Evolutionary conservation across 2,797 vertebrate genomes (phyloP).

Genomic region (Betta splendens): DNA sequence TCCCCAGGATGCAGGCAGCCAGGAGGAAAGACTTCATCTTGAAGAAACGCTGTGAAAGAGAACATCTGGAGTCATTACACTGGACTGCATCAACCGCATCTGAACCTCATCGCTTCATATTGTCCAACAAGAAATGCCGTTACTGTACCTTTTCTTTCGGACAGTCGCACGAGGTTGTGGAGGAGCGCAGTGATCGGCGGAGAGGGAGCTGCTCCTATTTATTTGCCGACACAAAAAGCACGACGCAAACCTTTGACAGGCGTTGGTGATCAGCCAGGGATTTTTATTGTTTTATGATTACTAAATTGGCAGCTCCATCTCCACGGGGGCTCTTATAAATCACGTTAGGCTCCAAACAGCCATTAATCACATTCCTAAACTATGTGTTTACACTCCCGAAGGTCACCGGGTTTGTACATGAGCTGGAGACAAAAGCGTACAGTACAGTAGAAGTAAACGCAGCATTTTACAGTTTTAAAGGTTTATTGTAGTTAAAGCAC

Average conservation of each 20-base stretch:
- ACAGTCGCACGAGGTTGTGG: slow-evolving; percentile 27
- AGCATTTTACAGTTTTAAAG: too few species aligned
- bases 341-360: slow-evolving; percentile 46
- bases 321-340: slow-evolving; percentile 31
- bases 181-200: slow-evolving; percentile 38
- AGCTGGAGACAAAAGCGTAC: neutral
- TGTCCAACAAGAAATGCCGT: neutral
- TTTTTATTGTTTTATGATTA: slow-evolving; percentile 38
- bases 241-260: slow-evolving; percentile 49
- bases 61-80: slow-evolving; percentile 2
- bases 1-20: slow-evolving; percentile 61
- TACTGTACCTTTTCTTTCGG: slow-evolving; percentile 56
- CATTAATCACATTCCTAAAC: slow-evolving; percentile 44
- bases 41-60: slow-evolving; percentile 49
- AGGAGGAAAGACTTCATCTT: slow-evolving; percentile 72
- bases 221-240: slow-evolving; percentile 62
- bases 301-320: slow-evolving; percentile 49
- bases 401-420: neutral
- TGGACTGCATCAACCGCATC: neutral
- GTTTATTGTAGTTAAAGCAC: neutral
- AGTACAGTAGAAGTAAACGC: neutral
- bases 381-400: slow-evolving; percentile 24
- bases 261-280: slow-evolving; percentile 61
- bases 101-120: neutral
- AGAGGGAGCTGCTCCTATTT: slow-evolving; percentile 65